Base-by-base conservation (phyloP, 2,113 vertebrate species). In the Lonchura striata region DNA sequence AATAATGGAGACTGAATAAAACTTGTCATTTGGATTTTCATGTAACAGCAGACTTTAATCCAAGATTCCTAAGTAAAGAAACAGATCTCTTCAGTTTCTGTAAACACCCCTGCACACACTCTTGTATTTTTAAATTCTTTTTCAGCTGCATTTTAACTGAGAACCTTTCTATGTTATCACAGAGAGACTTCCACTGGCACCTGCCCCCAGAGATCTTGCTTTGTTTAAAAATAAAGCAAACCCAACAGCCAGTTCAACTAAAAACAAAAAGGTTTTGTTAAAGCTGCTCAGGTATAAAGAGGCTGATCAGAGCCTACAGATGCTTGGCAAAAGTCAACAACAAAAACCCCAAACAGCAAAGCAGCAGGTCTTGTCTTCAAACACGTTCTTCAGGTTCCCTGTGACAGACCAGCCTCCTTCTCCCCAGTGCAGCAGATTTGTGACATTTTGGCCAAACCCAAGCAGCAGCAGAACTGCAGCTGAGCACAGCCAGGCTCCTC, bases 201-300 rank as follows among this genome's bases (percentile, higher is more conserved):
- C 52, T 44, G 56, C 24, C 76, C n/a, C 82, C n/a, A 39, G 61
- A 90, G 90, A 60, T 22, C 18, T 41, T 49, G 53, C 65, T 95
- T 93, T 61, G 65, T 78, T 93, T 77, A 92, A 91, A 96, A 94
- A 86, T 59, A 82, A 92, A 95, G 79, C 77, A 85, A 94, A 78
- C 70, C 42, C 57, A 86, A 88, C 66, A 69, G 61, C 47, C 93
- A 92, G 53, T 89, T 92, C 74, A 86, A 74, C 28, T 59, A 66
- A 64, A 56, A 61, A 35, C 82, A 81, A 71, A 77, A 81, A 78
- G 76, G 66, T 39, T 91, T 74, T 75, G 37, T 65, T 82, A 87
- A 86, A 88, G 77, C 31, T 35, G 44, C 68, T 52, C 77, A 90
- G n/a, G 82, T 89, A 84, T 54, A 75, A 74, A 53, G 44, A 87